Percentiles rank a stretch among this genome's conserved stretches.
Evolutionary conservation across 2,888 invertebrate species (phyloP).

Genomic region (Erpobdella octoculata): DNA sequence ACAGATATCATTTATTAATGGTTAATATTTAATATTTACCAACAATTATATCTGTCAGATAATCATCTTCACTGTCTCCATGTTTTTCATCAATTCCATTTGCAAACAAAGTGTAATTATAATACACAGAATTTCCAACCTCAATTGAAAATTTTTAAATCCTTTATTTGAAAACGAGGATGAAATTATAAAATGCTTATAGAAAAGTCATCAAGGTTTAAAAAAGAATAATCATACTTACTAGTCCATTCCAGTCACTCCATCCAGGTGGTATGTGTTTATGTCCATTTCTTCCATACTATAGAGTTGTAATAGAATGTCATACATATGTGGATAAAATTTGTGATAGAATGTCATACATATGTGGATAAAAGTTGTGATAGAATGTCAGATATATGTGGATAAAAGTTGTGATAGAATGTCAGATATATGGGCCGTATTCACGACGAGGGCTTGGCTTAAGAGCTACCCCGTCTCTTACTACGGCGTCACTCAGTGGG

Average conservation of each 20-base stretch:
- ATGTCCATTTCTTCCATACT: background rate
- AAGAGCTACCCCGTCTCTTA: too few species aligned
- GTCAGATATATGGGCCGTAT: too few species aligned
- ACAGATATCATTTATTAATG: background rate
- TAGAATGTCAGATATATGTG: too few species aligned
- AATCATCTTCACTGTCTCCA: conserved; percentile 59
- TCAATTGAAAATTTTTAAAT: conserved; percentile 33
- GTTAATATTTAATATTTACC: conserved; percentile 46
- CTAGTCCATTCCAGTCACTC: conserved; percentile 76
- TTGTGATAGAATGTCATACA: too few species aligned
- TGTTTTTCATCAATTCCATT: conserved; percentile 65
- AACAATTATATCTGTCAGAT: conserved; percentile 78
- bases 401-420: too few species aligned
- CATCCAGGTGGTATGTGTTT: conserved; percentile 71
- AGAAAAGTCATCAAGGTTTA: background rate
- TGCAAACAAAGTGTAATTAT: conserved; percentile 75
- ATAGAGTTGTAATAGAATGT: too few species aligned
- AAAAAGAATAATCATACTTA: conserved; percentile 37
- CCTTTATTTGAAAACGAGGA: background rate
- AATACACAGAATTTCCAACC: conserved; percentile 83
- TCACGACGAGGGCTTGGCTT: too few species aligned
- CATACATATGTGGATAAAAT: too few species aligned
- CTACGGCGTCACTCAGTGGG: too few species aligned
- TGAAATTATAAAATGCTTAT: background rate
- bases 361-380: too few species aligned